Evolutionary conservation across 1,140 invertebrate genomes (phyloP), one percentile per base, ranked within the genome.

Genomic region (Drosophila sproati): DNA sequence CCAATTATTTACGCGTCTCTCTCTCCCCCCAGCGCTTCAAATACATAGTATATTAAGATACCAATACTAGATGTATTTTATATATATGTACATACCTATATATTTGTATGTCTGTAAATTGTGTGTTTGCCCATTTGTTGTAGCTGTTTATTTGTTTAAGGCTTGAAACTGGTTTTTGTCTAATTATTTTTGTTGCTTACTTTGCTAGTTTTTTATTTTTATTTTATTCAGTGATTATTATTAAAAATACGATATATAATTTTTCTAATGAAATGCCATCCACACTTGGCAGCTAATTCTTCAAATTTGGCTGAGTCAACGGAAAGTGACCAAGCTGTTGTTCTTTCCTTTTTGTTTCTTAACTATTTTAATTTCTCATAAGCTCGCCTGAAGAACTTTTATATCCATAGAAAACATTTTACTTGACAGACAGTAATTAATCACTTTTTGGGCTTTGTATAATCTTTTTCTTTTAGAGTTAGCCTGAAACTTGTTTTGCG

Each of bases 111-210:
- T 47, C 28, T 56, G 28, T 54, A 10, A 31, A 73, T 43, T 66
- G 48, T 68, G 48, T 66, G 47, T 75, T 79, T 79, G 62, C 59
- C 66, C 71, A 51, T 73, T 70, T 73, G 63, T 78, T 74, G 56
- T 57, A 73, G 55, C 43, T 57, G 47, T 55, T 70, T 73, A 52
- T 77, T 73, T 68, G 61, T 68, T 68, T 73, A 56, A 63, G 62
- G 67, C 69, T 70, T 60, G 57, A 80, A 88, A 88, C 83, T 67
- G 83, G 83, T 88, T 87, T 78, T 89, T 88, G 77, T 89, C 85
- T 89, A 88, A 88, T 88, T 88, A 88, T 88, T 88, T 82, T 78
- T 51, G 37, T 50, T 69, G 51, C 66, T 70, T 35, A 61, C 51
- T 74, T 62, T 55, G 71, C 72, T 67, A 72, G 54, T 64, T 59